Conservation (phyloP, 2,113 vertebrate genomes). For the Ariopsis seemanni region DNA sequence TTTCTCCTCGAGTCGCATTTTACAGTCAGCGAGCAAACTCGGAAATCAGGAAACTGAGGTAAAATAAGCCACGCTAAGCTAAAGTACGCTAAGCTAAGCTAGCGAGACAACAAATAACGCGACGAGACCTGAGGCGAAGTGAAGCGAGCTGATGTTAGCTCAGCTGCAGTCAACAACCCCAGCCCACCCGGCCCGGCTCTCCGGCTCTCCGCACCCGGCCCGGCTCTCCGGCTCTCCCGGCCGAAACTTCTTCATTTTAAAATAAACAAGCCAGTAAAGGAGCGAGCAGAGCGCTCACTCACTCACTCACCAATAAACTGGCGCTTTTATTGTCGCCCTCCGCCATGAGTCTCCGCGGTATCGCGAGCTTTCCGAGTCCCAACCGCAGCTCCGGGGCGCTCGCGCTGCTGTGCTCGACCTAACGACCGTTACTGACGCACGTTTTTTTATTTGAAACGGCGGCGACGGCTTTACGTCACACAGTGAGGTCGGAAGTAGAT, state of each 20-base stretch:
- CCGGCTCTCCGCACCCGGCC: no score
- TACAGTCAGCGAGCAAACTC: neutral
- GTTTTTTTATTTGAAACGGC: constrained; percentile 55
- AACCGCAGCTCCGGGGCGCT: constrained; percentile 9
- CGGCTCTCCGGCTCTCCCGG: no score
- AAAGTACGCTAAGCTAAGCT: no score
- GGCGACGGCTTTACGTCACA: constrained; percentile 47
- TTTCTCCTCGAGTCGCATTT: neutral
- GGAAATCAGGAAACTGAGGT: neutral
- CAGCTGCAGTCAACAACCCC: neutral
- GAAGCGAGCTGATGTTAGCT: neutral
- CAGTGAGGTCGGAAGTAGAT: neutral
- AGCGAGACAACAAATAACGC: neutral
- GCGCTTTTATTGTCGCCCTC: constrained; percentile 77
- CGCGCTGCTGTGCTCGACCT: constrained; percentile 9
- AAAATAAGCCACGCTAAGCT: no score
- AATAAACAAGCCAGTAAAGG: neutral
- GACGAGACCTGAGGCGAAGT: no score
- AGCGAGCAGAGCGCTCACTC: fast-evolving
- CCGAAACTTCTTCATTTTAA: neutral
- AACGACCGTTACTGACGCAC: constrained; percentile 43
- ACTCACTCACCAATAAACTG: constrained; percentile 70
- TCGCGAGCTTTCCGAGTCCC: neutral
- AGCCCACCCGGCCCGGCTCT: no score
- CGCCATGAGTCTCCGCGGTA: constrained; percentile 59